Evolutionary conservation across 2,797 vertebrate species (phyloP), one percentile per base, ranked within the genome.

Genomic region (Anabas testudineus): DNA sequence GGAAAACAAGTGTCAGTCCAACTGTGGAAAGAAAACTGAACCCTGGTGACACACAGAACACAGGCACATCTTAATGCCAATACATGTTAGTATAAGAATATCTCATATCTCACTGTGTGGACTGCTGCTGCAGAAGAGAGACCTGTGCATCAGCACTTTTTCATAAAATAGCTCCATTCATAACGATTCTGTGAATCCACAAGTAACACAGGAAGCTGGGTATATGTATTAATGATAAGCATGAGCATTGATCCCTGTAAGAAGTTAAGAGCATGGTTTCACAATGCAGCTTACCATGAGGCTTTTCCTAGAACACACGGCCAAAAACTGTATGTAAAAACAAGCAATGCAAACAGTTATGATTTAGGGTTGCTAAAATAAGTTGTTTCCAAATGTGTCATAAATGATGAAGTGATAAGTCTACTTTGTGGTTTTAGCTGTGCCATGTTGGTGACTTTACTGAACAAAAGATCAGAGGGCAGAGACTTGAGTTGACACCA

Each of bases 161-260:
- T 5, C n/a, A 43, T 48, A 53, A 76, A 71, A 71, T 3, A 26
- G 56, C 63, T 48, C 42, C 22, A 71, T 72, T 71, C 30, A 76
- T 73, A 53, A 46, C 54, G 42, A 54, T 57, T 42, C 14, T 65
- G 58, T 0, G 0, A 32, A 56, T 12, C 21, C 42, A 55, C 51
- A 21, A 61, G 36, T 55, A 55, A 43, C 76, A 21, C 60, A 57
- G 49, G 21, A 64, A 47, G 39, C 45, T 34, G 43, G 37, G 0
- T 10, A 48, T 66, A 61, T 64, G 37, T 83, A 71, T 75, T 76
- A 84, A 74, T 66, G 64, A 45, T 55, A 66, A 79, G 61, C 66
- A 74, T 5, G 36, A 62, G 54, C 71, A 84, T 26, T 66, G 71
- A 73, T 82, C 70, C 47, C 45, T 68, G 39, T 48, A 15, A 82